Evolutionary conservation across 2,113 vertebrate species (phyloP), one percentile per base, ranked within the genome.

Genomic region (Tauraco erythrolophus): DNA sequence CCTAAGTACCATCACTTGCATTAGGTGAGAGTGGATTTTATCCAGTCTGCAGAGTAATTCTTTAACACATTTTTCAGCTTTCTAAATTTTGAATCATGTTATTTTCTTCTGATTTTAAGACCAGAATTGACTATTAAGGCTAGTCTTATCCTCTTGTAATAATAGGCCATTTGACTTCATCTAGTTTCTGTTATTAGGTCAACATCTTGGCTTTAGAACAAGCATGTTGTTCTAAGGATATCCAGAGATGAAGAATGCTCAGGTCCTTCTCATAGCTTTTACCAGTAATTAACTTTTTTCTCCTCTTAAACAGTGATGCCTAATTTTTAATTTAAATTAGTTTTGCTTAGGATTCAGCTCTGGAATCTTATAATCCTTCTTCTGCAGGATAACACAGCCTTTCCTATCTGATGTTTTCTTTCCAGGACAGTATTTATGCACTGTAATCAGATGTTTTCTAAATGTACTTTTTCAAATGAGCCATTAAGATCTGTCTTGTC

Each of bases 391-490:
- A 53, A 69, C 0, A 0, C 31, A 76, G 41, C 21, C 61, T 79
- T 90, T 88, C n/a, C 48, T 88, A 54, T 60, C 57, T 85, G 37
- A 23, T 88, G 19, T 69, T 89, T 93, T 79, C 69, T 88, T 89
- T 80, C 35, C 70, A 80, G 45, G 33, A 5, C 24, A 53, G 19
- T 89, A 53, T 88, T 93, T 78, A 48, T 72, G 13, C 45, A 57
- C 15, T n/a, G 21, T 86, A 94, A 80, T 95, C 27, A 80, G 35
- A 77, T 88, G 4, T 88, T 92, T 80, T 83, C 62, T 86, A 65
- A 95, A 92, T 61, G 35, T 79, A 69, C 53, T 86, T 94, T 92
- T 94, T 65, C 50, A 94, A 77, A 88, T 41, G 79, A 88, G 23
- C 82, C 80, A 45, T 76, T 69, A 57, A 61, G 56, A 35, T 66